Evolutionary conservation across 2,113 vertebrate genomes (phyloP).

Genomic region (Struthio camelus): DNA sequence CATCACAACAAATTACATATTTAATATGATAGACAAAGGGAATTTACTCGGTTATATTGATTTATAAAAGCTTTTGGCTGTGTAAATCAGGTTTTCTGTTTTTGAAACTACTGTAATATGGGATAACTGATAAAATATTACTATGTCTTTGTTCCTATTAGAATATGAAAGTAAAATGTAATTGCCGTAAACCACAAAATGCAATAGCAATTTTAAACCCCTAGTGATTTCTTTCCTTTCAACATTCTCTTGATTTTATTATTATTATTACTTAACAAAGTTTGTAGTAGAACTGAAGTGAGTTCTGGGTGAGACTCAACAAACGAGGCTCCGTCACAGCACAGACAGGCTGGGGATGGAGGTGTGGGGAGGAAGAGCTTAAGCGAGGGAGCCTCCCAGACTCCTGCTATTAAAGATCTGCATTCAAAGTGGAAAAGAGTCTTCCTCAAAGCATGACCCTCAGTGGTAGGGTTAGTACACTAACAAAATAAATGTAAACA

Average conservation of each 20-base stretch:
- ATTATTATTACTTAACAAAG: background rate
- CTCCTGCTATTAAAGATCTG: background rate
- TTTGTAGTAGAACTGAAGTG: background rate
- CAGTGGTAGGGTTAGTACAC: background rate
- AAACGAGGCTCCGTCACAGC: background rate
- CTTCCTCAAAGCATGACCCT: background rate
- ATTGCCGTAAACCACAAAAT: background rate
- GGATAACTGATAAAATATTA: slow-evolving; percentile 33
- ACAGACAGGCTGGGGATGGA: background rate
- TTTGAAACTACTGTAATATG: slow-evolving; percentile 27
- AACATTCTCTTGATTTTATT: background rate
- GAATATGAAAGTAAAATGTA: slow-evolving; percentile 32
- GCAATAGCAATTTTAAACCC: background rate
- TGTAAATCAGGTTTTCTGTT: slow-evolving; percentile 19
- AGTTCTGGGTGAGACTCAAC: background rate
- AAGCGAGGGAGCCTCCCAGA: background rate
- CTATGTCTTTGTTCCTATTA: slow-evolving; percentile 11
- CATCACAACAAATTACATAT: slow-evolving; percentile 61
- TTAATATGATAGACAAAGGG: slow-evolving; percentile 57
- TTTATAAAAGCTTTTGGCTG: slow-evolving; percentile 47
- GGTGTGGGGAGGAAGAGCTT: accelerated
- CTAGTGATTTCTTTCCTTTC: background rate
- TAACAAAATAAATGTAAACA: background rate
- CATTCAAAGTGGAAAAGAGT: background rate
- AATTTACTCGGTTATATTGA: slow-evolving; percentile 44